These are phyloP conservation scores for Phacellophora camtschatica DNA, from an alignment of 30 jellyfish, hydroid and myxozoan genomes.

Conservation along the genomic window DNA sequence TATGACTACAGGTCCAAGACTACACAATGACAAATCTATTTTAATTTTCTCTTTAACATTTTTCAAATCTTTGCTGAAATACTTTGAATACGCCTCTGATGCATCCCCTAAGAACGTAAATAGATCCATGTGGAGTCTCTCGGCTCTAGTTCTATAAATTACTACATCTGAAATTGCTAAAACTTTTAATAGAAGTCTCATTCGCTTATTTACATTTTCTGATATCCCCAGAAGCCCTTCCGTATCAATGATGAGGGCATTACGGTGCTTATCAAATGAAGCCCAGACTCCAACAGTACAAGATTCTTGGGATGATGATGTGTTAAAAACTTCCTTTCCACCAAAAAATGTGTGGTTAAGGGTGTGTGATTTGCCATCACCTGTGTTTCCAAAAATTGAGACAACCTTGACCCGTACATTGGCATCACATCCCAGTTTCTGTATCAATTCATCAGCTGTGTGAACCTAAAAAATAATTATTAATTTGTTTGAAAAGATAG, in stretches of 20 bases:
- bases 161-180: conserved; percentile 97
- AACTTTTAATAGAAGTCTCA: conserved; percentile 93
- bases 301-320: conserved; percentile 93
- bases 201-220: conserved; percentile 91
- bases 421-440: conserved; percentile 64
- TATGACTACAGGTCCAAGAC: conserved; percentile 95
- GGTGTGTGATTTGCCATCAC: conserved; percentile 98
- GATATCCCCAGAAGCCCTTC: conserved; percentile 97
- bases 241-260: conserved; percentile 90
- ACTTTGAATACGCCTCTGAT: conserved; percentile 94
- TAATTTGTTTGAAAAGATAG: too few species aligned
- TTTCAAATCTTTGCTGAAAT: conserved; percentile 89
- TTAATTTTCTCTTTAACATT: conserved; percentile 83
- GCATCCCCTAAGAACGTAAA: conserved; percentile 98
- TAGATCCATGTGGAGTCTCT: conserved; percentile 96
- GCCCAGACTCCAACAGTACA: conserved; percentile 99
- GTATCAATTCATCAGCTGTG: conserved; percentile 61
- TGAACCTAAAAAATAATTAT: conserved; percentile 56
- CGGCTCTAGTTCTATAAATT: conserved; percentile 96
- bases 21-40: conserved; percentile 86
- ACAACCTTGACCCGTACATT: conserved; percentile 85
- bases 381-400: conserved; percentile 98
- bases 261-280: conserved; percentile 66
- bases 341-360: conserved; percentile 90
- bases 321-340: conserved; percentile 87